A percentile compares a stretch with the other conserved stretches of the same genome.
Evolutionary conservation across 1,140 invertebrate species (phyloP).

Genomic region (Anastrepha ludens): DNA sequence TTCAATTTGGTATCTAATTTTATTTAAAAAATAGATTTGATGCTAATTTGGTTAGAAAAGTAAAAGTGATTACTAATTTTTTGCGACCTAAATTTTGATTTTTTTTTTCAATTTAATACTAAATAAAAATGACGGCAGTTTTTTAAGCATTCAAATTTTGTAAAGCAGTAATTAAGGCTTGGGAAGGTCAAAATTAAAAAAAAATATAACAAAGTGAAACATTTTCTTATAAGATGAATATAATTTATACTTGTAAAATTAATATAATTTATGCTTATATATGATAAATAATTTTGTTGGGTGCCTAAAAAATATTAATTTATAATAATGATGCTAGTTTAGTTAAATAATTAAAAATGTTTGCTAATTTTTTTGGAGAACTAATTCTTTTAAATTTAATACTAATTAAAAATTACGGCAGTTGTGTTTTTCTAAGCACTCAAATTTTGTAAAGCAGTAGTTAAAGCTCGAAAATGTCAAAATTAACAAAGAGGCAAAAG

Average conservation of each 20-base stretch:
- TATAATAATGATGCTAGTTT: too few species aligned
- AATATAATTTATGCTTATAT: too few species aligned
- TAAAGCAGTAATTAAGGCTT: not conserved
- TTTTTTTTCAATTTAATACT: not conserved
- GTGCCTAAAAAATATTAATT: too few species aligned
- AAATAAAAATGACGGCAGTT: constrained; percentile 1
- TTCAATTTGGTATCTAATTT: not conserved
- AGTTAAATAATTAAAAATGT: not conserved
- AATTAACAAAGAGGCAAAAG: too few species aligned
- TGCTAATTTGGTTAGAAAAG: too few species aligned
- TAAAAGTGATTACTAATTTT: not conserved
- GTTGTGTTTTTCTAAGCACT: not conserved
- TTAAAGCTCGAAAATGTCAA: too few species aligned
- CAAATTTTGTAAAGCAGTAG: not conserved
- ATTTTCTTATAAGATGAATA: too few species aligned
- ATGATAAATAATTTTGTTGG: too few species aligned
- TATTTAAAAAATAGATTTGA: not conserved
- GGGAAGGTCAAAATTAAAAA: too few species aligned
- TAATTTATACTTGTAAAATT: too few species aligned
- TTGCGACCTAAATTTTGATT: not conserved
- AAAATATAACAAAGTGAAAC: too few species aligned
- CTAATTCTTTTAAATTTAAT: not conserved
- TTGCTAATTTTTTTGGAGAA: not conserved
- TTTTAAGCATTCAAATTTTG: not conserved
- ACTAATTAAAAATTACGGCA: not conserved